Percentiles rank a stretch among this genome's conserved stretches.
Evolutionary conservation across 2,888 invertebrate species (phyloP).

Genomic region (Drosophila mimetica): DNA sequence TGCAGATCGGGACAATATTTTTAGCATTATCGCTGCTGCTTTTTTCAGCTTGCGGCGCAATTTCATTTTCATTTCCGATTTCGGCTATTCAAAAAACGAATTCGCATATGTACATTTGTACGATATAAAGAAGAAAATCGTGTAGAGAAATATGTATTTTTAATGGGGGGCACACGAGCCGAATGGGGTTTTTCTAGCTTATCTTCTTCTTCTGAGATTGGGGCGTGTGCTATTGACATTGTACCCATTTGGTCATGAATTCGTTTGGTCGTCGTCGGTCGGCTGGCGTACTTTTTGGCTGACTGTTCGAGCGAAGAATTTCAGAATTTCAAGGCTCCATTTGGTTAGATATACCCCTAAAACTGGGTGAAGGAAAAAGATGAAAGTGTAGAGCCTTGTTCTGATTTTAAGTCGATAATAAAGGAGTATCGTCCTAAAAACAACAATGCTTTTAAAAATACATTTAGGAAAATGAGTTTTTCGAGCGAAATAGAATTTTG

Average conservation of each 20-base stretch:
- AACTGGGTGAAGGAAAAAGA: conserved; percentile 36
- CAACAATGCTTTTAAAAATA: background rate
- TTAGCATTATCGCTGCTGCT: conserved; percentile 45
- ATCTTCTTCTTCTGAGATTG: conserved; percentile 23
- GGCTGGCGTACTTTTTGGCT: conserved; percentile 20
- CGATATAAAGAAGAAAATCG: conserved; percentile 1
- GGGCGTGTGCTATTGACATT: conserved; percentile 44
- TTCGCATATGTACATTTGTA: background rate
- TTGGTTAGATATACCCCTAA: conserved; percentile 16
- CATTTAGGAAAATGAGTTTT: too few relatives aligned
- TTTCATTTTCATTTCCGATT: conserved; percentile 60
- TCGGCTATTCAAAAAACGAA: conserved; percentile 41
- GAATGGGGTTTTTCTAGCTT: conserved; percentile 1
- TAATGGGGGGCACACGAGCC: conserved; percentile 34
- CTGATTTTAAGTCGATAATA: background rate
- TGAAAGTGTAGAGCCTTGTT: conserved; percentile 13
- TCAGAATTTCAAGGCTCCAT: conserved; percentile 24
- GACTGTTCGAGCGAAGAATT: conserved; percentile 24
- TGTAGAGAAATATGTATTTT: conserved; percentile 18
- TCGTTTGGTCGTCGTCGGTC: conserved; percentile 2
- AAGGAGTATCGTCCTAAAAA: background rate
- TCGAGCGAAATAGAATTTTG: too few relatives aligned
- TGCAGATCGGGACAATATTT: conserved; percentile 57
- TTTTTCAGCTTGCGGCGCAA: conserved; percentile 53
- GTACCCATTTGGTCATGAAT: conserved; percentile 39